Percentiles rank a stretch among this genome's conserved stretches.
Conservation (phyloP, 2,888 invertebrate genomes). For the Pristionchus exspectatus region DNA sequence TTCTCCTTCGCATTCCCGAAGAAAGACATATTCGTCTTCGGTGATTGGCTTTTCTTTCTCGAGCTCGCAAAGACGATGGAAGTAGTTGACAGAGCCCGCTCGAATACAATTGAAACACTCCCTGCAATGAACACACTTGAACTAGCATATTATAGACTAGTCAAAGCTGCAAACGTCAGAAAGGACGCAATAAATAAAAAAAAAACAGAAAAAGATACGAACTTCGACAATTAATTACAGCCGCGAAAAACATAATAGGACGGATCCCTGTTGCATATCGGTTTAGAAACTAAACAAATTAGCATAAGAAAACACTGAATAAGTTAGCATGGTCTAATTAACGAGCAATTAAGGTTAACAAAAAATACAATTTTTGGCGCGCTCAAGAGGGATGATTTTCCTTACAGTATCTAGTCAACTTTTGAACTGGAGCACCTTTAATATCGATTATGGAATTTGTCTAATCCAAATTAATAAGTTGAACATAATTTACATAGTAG, state of each 20-base stretch:
- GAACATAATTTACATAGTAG: no score
- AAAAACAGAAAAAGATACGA: neutral
- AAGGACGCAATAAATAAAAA: neutral
- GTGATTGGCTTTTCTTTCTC: neutral
- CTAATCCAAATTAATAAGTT: no score
- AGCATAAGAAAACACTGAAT: neutral
- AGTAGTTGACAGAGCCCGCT: constrained; percentile 28
- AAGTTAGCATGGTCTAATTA: neutral
- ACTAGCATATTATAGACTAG: neutral
- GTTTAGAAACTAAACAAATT: neutral
- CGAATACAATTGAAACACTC: neutral
- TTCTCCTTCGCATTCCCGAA: constrained; percentile 41
- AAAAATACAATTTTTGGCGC: neutral
- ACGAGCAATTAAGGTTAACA: neutral
- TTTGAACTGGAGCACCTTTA: no score
- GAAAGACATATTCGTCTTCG: neutral
- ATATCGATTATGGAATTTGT: no score
- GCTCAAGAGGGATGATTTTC: no score
- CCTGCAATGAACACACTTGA: neutral
- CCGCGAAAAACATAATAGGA: neutral
- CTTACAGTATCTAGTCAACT: neutral
- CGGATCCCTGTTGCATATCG: neutral
- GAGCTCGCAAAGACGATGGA: constrained; percentile 19
- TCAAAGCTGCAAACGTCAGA: neutral
- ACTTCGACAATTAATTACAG: constrained; percentile 6